Evolutionary conservation across 2,888 invertebrate species (phyloP), one percentile per base, ranked within the genome.

Genomic region (Baccha elongata): DNA sequence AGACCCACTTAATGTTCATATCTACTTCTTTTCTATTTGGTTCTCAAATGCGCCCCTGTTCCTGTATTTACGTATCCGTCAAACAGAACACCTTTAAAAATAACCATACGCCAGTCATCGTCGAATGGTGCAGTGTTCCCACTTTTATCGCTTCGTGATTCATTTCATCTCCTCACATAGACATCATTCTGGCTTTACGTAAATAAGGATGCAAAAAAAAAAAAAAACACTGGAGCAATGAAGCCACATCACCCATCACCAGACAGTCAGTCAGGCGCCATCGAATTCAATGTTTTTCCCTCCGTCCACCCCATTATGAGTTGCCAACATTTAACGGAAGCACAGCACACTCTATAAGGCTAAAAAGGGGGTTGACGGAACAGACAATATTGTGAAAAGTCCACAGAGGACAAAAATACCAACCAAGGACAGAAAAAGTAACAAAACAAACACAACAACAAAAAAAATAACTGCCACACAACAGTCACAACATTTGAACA

Each of bases 221-320:
- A 29, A 40, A 62, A 40, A 17, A 52, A 17, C 17, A n/a, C n/a
- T 15, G 23, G 15, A 68, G 40, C 55, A 55, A 46, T 10, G 15
- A 68, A 64, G 67, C 67, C 71, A 60, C 69, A 81, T 60, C 64
- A 60, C 53, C 50, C 76, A 68, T 62, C 83, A 73, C 62, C 72
- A 83, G 72, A 68, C 83, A 83, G 83, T 78, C 83, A 78, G 68
- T 68, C 68, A 78, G 83, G 83, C 83, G 72, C 83, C 78, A 78
- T 53, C 62, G 46, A 72, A 48, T 64, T 55, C 60, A 62, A 62
- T 53, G 62, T 10, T 42, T 46, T 13, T 23, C 23, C 15, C 35
- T 21, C 23, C 26, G 3, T 42, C 42, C 13, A 23, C 29, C 8
- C 52, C 40, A 60, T 67, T 73, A 60, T 73, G 53, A 68, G 62